Percentiles rank a stretch among this genome's conserved stretches.
Conservation (phyloP, 2,888 invertebrate genomes). For the Drosophila phalerata region DNA sequence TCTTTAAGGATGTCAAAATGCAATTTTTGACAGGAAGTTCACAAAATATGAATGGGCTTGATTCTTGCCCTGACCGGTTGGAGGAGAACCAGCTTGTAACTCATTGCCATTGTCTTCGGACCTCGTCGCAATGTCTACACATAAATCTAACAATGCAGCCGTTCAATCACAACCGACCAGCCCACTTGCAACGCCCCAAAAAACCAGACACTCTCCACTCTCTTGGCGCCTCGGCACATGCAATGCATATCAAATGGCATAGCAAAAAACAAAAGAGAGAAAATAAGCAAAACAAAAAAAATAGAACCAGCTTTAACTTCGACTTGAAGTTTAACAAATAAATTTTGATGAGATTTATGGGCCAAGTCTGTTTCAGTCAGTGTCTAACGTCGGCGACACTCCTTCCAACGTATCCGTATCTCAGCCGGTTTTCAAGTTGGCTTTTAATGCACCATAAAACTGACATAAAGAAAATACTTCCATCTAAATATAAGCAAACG, state of each 20-base stretch:
- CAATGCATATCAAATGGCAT: conserved; percentile 70
- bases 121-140: conserved; percentile 26
- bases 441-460: conserved; percentile 67
- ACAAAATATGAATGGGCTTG: conserved; percentile 56
- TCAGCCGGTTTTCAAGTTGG: conserved; percentile 56
- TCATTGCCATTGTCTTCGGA: conserved; percentile 46
- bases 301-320: conserved; percentile 34
- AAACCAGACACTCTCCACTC: conserved; percentile 15
- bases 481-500: conserved; percentile 78
- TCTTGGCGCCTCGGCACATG: conserved; percentile 62
- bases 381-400: conserved; percentile 36
- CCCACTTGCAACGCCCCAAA: conserved; percentile 43
- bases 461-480: conserved; percentile 69
- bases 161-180: conserved; percentile 64
- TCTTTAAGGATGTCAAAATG: conserved; percentile 40
- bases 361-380: conserved; percentile 48
- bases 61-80: not conserved
- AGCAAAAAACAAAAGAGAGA: conserved; percentile 19
- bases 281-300: no score
- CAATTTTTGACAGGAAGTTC: conserved; percentile 66
- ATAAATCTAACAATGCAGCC: conserved; percentile 74
- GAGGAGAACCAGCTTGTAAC: conserved; percentile 19
- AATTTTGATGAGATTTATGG: conserved; percentile 76
- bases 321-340: conserved; percentile 70
- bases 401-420: conserved; percentile 19